A percentile compares a stretch with the other conserved stretches of the same genome.
Conservation (phyloP, 64 coral and sea anemone genomes). For the Platygyra sinensis region DNA sequence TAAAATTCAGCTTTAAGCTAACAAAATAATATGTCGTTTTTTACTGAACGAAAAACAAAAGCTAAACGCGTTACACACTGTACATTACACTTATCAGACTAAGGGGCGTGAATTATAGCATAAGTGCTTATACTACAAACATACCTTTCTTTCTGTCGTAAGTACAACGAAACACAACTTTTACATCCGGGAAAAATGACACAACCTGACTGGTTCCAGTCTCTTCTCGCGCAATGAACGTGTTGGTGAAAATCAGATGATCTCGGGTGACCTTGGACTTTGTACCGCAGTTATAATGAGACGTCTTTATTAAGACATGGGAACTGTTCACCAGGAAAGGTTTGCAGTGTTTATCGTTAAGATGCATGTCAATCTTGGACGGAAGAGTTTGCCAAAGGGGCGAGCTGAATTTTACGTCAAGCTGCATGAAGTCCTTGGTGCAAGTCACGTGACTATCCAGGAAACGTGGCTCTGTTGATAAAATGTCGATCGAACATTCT, state of each 20-base stretch:
- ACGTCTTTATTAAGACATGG: constrained; percentile 13
- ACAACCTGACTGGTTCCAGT: neutral
- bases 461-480: neutral
- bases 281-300: constrained; percentile 40
- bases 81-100: too few species aligned
- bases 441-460: neutral
- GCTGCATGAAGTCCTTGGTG: neutral
- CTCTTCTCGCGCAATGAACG: constrained; percentile 7
- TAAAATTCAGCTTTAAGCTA: too few species aligned
- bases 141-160: constrained; percentile 5
- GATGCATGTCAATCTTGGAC: constrained; percentile 18
- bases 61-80: too few species aligned
- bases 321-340: constrained; percentile 21
- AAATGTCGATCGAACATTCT: neutral
- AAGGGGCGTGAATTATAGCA: neutral
- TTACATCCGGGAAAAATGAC: constrained; percentile 15
- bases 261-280: neutral
- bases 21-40: too few species aligned
- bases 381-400: neutral
- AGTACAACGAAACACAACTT: constrained; percentile 6
- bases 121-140: too few species aligned
- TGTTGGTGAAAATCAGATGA: constrained; percentile 6
- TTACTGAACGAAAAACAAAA: too few species aligned
- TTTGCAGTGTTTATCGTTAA: constrained; percentile 30
- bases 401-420: neutral